Conservation (phyloP, 2,113 vertebrate species). For the Ceyx margarethae region DNA sequence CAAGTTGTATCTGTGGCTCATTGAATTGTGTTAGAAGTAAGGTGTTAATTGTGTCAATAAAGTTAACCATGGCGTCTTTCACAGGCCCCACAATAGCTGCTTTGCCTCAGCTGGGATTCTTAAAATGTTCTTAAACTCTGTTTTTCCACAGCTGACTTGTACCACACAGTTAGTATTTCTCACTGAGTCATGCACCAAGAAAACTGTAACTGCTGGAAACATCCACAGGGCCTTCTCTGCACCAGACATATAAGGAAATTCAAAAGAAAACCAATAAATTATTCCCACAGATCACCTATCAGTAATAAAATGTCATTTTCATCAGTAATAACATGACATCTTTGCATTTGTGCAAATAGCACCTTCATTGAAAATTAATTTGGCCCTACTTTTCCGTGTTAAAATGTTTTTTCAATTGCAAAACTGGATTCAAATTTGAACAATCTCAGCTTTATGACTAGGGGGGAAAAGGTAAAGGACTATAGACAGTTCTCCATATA, state of each 20-base stretch:
- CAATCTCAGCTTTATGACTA: not conserved
- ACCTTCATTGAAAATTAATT: not conserved
- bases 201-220: not conserved
- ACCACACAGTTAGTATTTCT: conserved; percentile 7
- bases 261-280: not conserved
- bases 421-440: not conserved
- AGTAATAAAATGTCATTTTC: not conserved
- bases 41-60: conserved; percentile 49
- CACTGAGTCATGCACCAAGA: not conserved
- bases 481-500: not conserved
- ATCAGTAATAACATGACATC: not conserved
- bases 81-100: not conserved
- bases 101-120: conserved; percentile 1
- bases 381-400: not conserved
- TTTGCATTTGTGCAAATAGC: not conserved
- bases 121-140: not conserved
- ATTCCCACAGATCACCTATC: not conserved
- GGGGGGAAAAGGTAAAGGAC: not conserved
- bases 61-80: not conserved
- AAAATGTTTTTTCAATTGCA: not conserved
- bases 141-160: conserved; percentile 7
- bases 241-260: not conserved
- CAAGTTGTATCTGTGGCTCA: conserved; percentile 24
- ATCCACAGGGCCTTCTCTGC: not conserved
- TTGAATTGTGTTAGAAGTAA: conserved; percentile 25